Evolutionary conservation across 2,888 invertebrate species (phyloP).

Genomic region (Polydrusus cervinus): DNA sequence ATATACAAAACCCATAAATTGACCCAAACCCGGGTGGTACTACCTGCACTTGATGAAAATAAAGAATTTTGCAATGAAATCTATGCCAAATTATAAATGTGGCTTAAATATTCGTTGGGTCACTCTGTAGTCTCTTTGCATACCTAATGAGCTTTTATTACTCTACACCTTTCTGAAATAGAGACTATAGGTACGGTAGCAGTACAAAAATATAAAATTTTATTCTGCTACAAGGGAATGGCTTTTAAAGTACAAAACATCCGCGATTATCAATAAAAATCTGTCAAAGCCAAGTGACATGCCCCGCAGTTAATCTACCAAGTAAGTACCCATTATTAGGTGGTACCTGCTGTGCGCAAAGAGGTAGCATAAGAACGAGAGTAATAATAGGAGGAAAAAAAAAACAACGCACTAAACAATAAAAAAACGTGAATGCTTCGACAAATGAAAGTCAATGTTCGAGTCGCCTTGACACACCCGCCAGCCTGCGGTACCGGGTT

Average conservation of each 20-base stretch:
- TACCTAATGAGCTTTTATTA: too few relatives aligned
- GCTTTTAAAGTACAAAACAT: background rate
- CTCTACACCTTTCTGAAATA: too few relatives aligned
- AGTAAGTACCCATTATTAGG: conserved; percentile 11
- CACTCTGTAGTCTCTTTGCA: too few relatives aligned
- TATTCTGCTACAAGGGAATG: too few relatives aligned
- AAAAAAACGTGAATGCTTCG: conserved; percentile 43
- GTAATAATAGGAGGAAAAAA: conserved; percentile 17
- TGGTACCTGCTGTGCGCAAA: conserved; percentile 15
- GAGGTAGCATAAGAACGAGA: conserved; percentile 4
- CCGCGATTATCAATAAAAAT: conserved; percentile 22
- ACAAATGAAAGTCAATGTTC: conserved; percentile 62
- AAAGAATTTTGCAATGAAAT: too few relatives aligned
- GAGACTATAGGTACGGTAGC: too few relatives aligned
- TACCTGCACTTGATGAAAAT: too few relatives aligned
- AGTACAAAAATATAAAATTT: too few relatives aligned
- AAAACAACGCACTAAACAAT: conserved; percentile 34
- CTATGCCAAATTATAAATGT: too few relatives aligned
- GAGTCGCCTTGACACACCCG: conserved; percentile 62
- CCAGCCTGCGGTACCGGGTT: conserved; percentile 55
- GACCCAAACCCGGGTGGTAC: too few relatives aligned
- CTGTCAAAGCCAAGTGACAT: background rate
- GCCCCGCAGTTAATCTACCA: conserved; percentile 1
- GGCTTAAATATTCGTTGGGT: too few relatives aligned
- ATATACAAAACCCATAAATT: too few relatives aligned